Evolutionary conservation across 2,113 vertebrate genomes (phyloP).

Genomic region (Rhynchomys soricoides): DNA sequence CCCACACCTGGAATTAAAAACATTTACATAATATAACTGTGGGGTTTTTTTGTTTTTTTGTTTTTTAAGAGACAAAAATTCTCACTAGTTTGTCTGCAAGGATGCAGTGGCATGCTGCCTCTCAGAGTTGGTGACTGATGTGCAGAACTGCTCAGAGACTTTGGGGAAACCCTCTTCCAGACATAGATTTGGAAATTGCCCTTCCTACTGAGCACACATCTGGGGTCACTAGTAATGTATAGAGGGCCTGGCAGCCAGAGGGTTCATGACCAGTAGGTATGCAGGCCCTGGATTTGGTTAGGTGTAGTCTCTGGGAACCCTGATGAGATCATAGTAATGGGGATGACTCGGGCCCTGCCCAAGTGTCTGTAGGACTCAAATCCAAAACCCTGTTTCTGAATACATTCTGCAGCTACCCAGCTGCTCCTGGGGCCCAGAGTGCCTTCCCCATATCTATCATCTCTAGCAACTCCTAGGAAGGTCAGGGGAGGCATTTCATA

Average conservation of each 20-base stretch:
- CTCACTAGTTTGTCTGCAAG: too few relatives aligned
- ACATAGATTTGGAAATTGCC: neutral
- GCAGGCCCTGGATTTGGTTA: neutral
- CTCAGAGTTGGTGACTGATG: neutral
- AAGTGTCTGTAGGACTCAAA: neutral
- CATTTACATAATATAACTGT: too few relatives aligned
- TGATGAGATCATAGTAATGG: neutral
- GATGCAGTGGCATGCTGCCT: too few relatives aligned
- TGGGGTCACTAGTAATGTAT: neutral
- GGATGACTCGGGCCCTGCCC: neutral
- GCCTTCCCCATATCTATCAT: neutral
- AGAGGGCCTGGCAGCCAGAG: neutral
- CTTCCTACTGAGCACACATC: neutral
- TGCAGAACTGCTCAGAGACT: neutral
- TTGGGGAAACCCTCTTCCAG: neutral
- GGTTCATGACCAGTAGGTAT: neutral
- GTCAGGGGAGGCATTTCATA: neutral
- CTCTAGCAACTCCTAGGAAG: neutral
- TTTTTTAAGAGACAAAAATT: too few relatives aligned
- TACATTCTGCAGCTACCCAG: neutral
- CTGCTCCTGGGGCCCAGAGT: neutral
- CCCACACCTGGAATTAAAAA: too few relatives aligned
- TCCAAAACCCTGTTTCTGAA: neutral
- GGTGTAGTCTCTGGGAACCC: neutral
- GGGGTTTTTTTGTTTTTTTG: too few relatives aligned